Evolutionary conservation across 2,113 vertebrate genomes (phyloP), one percentile per base, ranked within the genome.

Genomic region (Solea solea): DNA sequence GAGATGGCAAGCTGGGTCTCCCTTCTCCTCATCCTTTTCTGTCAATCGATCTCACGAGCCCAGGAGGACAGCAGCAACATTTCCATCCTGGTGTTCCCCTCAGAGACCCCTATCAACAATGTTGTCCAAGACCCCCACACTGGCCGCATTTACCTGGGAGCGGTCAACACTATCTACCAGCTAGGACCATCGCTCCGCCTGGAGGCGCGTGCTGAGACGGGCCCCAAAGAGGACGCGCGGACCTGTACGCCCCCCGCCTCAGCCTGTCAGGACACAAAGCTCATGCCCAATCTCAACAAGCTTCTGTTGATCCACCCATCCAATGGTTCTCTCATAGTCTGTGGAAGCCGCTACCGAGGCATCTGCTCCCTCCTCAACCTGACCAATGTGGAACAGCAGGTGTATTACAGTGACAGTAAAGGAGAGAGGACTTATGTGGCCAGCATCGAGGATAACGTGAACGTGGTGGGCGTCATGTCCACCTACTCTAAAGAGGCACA

Each of bases 361-460:
- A 96, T 98, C 82, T 98, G 97, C 57, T 95, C 96, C 40, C 93
- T 98, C 69, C 93, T 92, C 0, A 89, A 95, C 51, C 90, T 98
- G n/a, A 90, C 90, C 72, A 93, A 97, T n/a, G 92, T 99, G 75
- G 93, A 92, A 0, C 61, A 85, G 9, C 72, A 80, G 61, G 80
- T 94, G 57, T 95, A 97, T 86, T 98, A 97, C 1, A 94, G 95
- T 4, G 96, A 97, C 39, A 90, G 85, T 60, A 95, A 97, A 0
- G 97, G 96, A 0, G 92, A 99, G 87, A 95, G 94, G 89, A 97
- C 97, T 9, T 98, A 97, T 1, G 97, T 98, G 52, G 95, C 95
- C 27, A 98, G 96, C 83, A 96, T 96, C 0, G 96, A 98, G 9
- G 94, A 96, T 71, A 78, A 84, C 0, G 94, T 98, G 53, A 92